Conservation (phyloP, 2,888 invertebrate species). For the Volucella zonaria region DNA sequence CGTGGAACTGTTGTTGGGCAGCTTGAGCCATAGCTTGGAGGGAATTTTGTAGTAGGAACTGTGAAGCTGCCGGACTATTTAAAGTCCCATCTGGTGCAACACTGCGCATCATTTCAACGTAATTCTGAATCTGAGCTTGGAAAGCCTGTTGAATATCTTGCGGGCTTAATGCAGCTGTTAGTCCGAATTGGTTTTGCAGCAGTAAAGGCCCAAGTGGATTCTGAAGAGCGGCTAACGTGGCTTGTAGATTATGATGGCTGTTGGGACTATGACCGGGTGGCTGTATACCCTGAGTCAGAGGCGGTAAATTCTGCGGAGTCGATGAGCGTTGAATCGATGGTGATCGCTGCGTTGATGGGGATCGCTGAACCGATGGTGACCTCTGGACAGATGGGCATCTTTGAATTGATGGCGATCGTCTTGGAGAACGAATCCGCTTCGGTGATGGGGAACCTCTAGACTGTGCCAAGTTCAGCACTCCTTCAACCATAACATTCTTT, state of each 20-base stretch:
- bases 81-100: conserved; percentile 79
- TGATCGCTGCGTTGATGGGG: conserved; percentile 22
- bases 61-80: conserved; percentile 83
- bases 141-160: conserved; percentile 81
- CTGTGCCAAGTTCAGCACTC: conserved; percentile 78
- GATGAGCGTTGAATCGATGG: conserved; percentile 45
- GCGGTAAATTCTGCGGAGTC: conserved; percentile 64
- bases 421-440: conserved; percentile 70
- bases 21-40: conserved; percentile 88
- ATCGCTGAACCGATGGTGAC: conserved; percentile 36
- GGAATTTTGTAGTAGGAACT: conserved; percentile 90
- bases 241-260: conserved; percentile 70
- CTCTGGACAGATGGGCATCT: conserved; percentile 30
- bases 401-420: conserved; percentile 52
- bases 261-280: conserved; percentile 51
- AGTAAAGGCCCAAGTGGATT: conserved; percentile 79
- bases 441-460: conserved; percentile 73
- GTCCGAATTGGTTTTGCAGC: conserved; percentile 79
- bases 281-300: conserved; percentile 26
- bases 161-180: conserved; percentile 76
- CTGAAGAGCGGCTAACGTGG: conserved; percentile 77
- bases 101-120: conserved; percentile 81
- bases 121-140: conserved; percentile 81
- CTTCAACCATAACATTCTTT: conserved; percentile 76
- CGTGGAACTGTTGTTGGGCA: conserved; percentile 86